Evolutionary conservation across 2,888 invertebrate genomes (phyloP), one percentile per base, ranked within the genome.

Genomic region (Linyphia triangularis): DNA sequence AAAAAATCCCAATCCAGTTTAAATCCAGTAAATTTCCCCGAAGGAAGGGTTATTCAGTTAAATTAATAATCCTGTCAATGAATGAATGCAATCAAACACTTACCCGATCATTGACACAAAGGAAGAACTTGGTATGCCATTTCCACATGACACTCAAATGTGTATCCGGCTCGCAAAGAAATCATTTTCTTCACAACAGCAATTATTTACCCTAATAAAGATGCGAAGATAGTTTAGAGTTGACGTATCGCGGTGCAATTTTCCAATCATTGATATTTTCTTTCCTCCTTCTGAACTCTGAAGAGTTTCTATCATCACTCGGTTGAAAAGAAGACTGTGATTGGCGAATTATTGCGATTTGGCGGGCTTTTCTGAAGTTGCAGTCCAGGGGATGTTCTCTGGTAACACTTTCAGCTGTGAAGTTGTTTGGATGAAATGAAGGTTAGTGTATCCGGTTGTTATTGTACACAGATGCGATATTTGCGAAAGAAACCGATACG

Each of bases 241-340:
- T 67, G 67, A n/a, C 28, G 33, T 30, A 33, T 0, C 19, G 19
- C 67, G 33, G 30, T 67, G 67, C 67, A 67, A 67, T 67, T 33
- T 33, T 28, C 33, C 33, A 33, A 67, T 67, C 33, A 33, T 67
- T 67, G n/a, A 9, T 57, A n/a, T 63, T 63, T 9, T 22, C 26
- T 63, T 63, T 63, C 16, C 22, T 22, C 63, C 13, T n/a, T 67
- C n/a, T 2, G 30, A 67, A 30, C 19, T 67, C 33, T 33, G 67
- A 28, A 67, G 30, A 33, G 30, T 33, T 16, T 67, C 67, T 33
- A n/a, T 67, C 67, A 19, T 30, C 67, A 51, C 51, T n/a, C n/a
- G 5, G 4, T 26, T 9, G 63, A 10, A 0, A 16, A 26, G 26
- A 7, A 9, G 26, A 63, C 63, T 63, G 26, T 26, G 24, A 26